These are phyloP conservation scores for Apogon hyalosoma DNA, from an alignment of 2,797 vertebrate genomes.

Conservation along the genomic window DNA sequence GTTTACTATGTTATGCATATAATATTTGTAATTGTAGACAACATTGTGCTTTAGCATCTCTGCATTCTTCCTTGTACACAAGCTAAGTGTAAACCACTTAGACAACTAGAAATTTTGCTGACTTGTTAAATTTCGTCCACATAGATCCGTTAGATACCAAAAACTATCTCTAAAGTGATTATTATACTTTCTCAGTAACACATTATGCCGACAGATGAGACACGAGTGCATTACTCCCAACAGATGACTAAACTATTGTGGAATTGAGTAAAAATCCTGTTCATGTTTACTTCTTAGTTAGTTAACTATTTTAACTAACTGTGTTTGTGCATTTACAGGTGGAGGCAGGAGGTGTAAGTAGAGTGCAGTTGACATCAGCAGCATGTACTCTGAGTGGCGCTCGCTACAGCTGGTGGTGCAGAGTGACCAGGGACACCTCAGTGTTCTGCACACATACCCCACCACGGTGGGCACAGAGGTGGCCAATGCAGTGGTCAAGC, in stretches of 20 bases:
- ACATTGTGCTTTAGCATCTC: neutral
- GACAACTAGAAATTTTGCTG: constrained; percentile 6
- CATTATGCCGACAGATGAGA: neutral
- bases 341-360: constrained; percentile 78
- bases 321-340: constrained; percentile 69
- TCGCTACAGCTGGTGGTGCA: constrained; percentile 95
- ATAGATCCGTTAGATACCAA: neutral
- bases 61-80: neutral
- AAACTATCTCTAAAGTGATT: neutral
- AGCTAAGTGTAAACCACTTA: neutral
- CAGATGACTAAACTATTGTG: neutral
- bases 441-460: constrained; percentile 94
- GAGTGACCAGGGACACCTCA: constrained; percentile 95
- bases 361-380: constrained; percentile 73
- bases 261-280: neutral
- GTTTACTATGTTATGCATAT: neutral
- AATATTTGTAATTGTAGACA: neutral
- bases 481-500: constrained; percentile 93
- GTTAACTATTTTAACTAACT: neutral
- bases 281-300: neutral
- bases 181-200: neutral
- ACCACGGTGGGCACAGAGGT: constrained; percentile 93
- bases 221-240: neutral
- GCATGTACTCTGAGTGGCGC: constrained; percentile 98
- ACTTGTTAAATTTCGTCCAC: neutral